Percentiles rank a stretch among this genome's conserved stretches.
These are phyloP conservation scores for Leucosticte australis DNA, from an alignment of 2,113 vertebrate species.

Conservation along the genomic window DNA sequence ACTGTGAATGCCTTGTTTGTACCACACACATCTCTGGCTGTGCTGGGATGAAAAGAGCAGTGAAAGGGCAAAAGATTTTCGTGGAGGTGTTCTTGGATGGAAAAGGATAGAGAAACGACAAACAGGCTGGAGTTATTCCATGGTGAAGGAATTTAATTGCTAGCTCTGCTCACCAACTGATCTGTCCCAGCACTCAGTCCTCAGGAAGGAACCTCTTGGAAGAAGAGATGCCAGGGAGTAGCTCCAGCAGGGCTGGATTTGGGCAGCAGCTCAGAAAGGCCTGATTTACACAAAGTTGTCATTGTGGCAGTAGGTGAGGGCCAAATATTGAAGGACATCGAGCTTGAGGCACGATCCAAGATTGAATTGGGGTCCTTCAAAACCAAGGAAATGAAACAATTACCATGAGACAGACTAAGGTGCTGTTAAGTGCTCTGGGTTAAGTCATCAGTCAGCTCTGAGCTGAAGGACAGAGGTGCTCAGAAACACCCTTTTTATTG, in stretches of 20 bases:
- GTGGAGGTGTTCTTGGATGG: neutral
- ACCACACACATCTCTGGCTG: rapidly evolving
- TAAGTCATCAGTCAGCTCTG: neutral
- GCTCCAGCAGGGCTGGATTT: neutral
- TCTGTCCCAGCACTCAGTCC: neutral
- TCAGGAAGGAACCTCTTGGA: neutral
- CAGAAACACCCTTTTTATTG: neutral
- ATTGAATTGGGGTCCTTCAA: neutral
- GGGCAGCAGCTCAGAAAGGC: neutral
- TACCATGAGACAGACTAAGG: neutral
- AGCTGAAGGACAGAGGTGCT: neutral
- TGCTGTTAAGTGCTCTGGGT: neutral
- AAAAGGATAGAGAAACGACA: neutral
- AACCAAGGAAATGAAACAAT: neutral
- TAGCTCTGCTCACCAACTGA: neutral
- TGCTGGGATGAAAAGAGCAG: neutral
- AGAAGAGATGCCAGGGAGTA: neutral
- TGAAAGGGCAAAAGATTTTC: neutral
- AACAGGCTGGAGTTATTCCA: neutral
- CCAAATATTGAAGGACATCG: neutral
- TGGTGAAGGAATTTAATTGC: neutral
- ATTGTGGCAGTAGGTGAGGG: neutral
- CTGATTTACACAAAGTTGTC: neutral
- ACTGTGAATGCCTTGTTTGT: neutral
- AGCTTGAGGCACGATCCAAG: neutral